Evolutionary conservation across 1,140 invertebrate species (phyloP).

Genomic region (Musca vetustissima): DNA sequence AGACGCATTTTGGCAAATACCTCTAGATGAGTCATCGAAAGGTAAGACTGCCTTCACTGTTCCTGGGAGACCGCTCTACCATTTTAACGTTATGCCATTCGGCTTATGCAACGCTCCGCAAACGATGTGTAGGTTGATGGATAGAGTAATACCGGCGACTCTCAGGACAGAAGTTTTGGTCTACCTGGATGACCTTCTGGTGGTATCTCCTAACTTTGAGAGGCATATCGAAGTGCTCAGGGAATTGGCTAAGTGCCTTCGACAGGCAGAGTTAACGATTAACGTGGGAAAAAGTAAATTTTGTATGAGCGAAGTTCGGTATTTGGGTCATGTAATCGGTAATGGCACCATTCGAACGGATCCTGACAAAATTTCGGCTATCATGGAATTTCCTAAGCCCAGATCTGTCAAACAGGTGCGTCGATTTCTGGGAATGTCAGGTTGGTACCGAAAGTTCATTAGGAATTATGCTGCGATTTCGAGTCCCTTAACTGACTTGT

Average conservation of each 20-base stretch:
- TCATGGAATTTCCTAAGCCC: no score
- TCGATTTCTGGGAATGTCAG: slow-evolving; percentile 26
- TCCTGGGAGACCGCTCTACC: slow-evolving; percentile 11
- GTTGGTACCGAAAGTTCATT: slow-evolving; percentile 32
- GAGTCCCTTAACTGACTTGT: slow-evolving; percentile 26
- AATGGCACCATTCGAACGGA: no score
- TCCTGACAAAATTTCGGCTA: no score
- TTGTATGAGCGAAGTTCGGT: background rate
- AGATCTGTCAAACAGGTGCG: slow-evolving; percentile 22
- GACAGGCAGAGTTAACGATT: no score
- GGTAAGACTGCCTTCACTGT: slow-evolving; percentile 26
- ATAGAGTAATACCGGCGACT: slow-evolving; percentile 7
- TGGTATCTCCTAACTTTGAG: slow-evolving; percentile 25
- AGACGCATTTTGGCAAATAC: slow-evolving; percentile 28
- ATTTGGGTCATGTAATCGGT: no score
- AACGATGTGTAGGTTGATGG: slow-evolving; percentile 16
- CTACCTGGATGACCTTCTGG: slow-evolving; percentile 25
- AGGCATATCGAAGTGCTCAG: no score
- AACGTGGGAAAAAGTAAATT: no score
- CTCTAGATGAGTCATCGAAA: slow-evolving; percentile 1
- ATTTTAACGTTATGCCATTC: slow-evolving; percentile 15
- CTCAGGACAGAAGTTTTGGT: slow-evolving; percentile 26
- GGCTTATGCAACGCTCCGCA: slow-evolving; percentile 5
- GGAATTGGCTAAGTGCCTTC: no score
- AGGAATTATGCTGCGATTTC: slow-evolving; percentile 15